Conservation (phyloP, 2,888 invertebrate genomes). For the Tetropium fuscum region DNA sequence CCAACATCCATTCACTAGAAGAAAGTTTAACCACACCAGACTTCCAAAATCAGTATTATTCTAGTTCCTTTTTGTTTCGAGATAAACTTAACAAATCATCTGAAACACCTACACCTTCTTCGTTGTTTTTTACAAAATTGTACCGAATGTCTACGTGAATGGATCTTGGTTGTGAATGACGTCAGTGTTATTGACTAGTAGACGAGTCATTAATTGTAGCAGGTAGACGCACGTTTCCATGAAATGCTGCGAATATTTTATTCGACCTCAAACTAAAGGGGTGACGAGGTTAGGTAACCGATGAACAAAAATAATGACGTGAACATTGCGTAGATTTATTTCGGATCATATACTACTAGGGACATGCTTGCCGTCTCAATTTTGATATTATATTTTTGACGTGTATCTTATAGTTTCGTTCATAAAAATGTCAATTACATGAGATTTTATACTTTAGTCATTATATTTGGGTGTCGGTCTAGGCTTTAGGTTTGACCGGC, state of each 20-base stretch:
- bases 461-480: constrained; percentile 56
- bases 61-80: too few species aligned
- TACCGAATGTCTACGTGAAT: too few species aligned
- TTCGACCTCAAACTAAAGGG: constrained; percentile 52
- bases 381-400: constrained; percentile 34
- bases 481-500: constrained; percentile 44
- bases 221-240: constrained; percentile 61
- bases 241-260: constrained; percentile 61
- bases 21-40: too few species aligned
- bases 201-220: constrained; percentile 59
- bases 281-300: constrained; percentile 53
- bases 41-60: too few species aligned
- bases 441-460: constrained; percentile 42
- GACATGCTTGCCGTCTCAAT: constrained; percentile 23
- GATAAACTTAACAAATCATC: too few species aligned
- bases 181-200: constrained; percentile 62
- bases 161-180: constrained; percentile 46
- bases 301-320: constrained; percentile 57
- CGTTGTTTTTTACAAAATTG: too few species aligned
- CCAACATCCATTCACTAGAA: constrained; percentile 40
- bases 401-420: constrained; percentile 25
- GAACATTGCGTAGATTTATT: constrained; percentile 36
- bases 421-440: constrained; percentile 47
- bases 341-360: constrained; percentile 21
- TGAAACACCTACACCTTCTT: too few species aligned